A percentile compares a stretch with the other conserved stretches of the same genome.
These are phyloP conservation scores for Beris morrisii DNA, from an alignment of 2,888 invertebrate genomes.

Conservation along the genomic window DNA sequence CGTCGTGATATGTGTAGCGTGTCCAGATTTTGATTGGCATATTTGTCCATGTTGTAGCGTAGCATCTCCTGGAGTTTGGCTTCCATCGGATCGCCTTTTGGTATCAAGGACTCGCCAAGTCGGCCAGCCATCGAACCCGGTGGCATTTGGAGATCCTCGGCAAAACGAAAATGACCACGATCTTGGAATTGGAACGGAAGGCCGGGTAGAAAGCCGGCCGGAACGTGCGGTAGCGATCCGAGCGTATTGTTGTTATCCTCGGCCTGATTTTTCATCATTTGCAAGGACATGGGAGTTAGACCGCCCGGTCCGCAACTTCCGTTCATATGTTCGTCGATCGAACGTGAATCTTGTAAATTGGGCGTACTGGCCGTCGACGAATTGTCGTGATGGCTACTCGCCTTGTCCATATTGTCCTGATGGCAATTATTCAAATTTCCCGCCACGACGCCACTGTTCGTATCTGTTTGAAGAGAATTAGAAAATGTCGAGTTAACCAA, in stretches of 20 bases:
- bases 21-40: constrained; percentile 90
- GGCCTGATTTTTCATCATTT: constrained; percentile 58
- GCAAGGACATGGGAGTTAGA: constrained; percentile 51
- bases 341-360: constrained; percentile 50
- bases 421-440: constrained; percentile 39
- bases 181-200: constrained; percentile 79
- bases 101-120: constrained; percentile 86
- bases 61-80: constrained; percentile 91
- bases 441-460: constrained; percentile 33
- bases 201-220: constrained; percentile 58
- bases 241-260: constrained; percentile 59
- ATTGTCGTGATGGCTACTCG: constrained; percentile 48
- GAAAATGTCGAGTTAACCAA: constrained; percentile 56
- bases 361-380: constrained; percentile 59
- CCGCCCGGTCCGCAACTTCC: constrained; percentile 32
- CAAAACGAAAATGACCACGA: constrained; percentile 78
- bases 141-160: constrained; percentile 76
- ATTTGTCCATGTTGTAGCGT: constrained; percentile 94
- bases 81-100: constrained; percentile 92
- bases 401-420: constrained; percentile 44
- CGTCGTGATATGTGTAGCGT: constrained; percentile 92
- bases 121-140: constrained; percentile 83
- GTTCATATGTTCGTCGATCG: constrained; percentile 41
- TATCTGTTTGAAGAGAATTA: constrained; percentile 50
- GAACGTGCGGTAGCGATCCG: constrained; percentile 50